Conservation (phyloP, 2,888 invertebrate genomes). For the Drosophila yooni region DNA sequence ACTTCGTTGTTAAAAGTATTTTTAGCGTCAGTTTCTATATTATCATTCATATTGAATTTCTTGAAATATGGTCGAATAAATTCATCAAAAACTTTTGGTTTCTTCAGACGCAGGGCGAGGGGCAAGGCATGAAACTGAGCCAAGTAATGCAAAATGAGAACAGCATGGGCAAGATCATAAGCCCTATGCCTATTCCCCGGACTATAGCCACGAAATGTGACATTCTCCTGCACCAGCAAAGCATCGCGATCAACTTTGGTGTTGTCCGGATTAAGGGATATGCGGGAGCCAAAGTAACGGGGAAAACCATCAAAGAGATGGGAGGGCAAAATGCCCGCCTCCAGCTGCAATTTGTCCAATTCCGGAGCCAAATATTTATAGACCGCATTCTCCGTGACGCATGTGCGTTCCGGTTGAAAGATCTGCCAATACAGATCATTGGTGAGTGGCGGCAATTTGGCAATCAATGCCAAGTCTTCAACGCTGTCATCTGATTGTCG, state of each 20-base stretch:
- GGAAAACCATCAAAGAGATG: constrained; percentile 86
- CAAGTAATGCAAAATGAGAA: constrained; percentile 85
- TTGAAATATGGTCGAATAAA: constrained; percentile 84
- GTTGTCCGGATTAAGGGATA: constrained; percentile 82
- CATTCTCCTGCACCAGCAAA: constrained; percentile 87
- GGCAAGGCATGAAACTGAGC: constrained; percentile 87
- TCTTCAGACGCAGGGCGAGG: constrained; percentile 86
- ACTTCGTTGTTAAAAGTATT: constrained; percentile 55
- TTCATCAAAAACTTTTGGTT: constrained; percentile 85
- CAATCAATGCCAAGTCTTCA: constrained; percentile 86
- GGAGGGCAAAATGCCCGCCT: constrained; percentile 84
- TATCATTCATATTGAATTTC: constrained; percentile 69
- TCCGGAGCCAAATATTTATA: constrained; percentile 86
- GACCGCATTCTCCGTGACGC: constrained; percentile 87
- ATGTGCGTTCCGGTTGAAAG: constrained; percentile 87
- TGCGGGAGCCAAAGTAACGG: constrained; percentile 86
- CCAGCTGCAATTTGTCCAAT: constrained; percentile 85
- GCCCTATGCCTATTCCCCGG: constrained; percentile 86
- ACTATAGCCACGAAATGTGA: constrained; percentile 86
- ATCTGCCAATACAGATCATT: constrained; percentile 86
- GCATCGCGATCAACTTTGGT: constrained; percentile 86
- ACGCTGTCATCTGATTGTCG: constrained; percentile 61
- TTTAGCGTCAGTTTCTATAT: constrained; percentile 48
- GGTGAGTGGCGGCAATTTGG: constrained; percentile 86
- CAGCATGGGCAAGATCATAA: constrained; percentile 86